These are phyloP conservation scores for Matsumurasca onukii DNA, from an alignment of 1,140 invertebrate species.

Conservation along the genomic window DNA sequence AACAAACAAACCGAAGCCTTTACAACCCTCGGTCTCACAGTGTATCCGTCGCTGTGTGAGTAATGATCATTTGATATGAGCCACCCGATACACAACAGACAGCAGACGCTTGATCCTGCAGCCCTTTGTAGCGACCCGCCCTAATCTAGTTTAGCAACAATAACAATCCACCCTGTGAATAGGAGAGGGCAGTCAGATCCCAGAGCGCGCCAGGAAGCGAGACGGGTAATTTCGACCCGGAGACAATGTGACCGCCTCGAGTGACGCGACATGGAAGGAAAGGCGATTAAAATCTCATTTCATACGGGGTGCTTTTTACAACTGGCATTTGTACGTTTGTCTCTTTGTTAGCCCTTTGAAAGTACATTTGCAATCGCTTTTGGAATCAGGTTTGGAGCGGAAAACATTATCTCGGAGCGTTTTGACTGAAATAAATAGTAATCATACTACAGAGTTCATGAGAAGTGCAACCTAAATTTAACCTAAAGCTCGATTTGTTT, in stretches of 20 bases:
- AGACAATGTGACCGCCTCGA: no score
- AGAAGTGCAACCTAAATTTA: no score
- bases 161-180: neutral
- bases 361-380: no score
- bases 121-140: conserved; percentile 1
- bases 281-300: no score
- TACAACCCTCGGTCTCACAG: neutral
- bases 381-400: no score
- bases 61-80: conserved; percentile 19
- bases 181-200: conserved; percentile 5
- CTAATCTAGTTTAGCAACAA: conserved; percentile 24
- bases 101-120: neutral
- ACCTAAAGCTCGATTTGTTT: no score
- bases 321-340: neutral
- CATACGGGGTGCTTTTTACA: no score
- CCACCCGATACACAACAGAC: neutral
- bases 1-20: no score
- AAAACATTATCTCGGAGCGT: no score
- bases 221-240: neutral
- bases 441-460: no score
- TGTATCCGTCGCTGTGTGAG: neutral
- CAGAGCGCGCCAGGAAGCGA: neutral
- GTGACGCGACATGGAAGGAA: no score
- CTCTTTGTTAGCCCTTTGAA: neutral
- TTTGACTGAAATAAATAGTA: no score